Percentiles rank a stretch among this genome's conserved stretches.
Conservation (phyloP, 64 coral and sea anemone species). For the Stichodactyla mertensii region DNA sequence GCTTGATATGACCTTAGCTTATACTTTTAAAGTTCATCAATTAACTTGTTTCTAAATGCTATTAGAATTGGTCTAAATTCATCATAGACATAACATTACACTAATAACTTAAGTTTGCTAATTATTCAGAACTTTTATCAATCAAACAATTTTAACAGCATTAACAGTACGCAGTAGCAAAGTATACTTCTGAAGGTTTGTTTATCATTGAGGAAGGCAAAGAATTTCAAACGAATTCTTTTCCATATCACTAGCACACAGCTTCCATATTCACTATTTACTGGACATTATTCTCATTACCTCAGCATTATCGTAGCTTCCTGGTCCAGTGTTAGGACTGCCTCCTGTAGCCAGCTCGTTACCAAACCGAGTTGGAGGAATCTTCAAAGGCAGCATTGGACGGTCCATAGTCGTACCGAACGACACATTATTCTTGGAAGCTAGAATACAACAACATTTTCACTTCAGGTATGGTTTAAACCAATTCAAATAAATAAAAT, state of each 20-base stretch:
- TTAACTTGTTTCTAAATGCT: too few species aligned
- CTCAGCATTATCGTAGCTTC: constrained; percentile 92
- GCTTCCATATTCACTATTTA: neutral
- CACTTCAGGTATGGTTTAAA: neutral
- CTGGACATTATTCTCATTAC: neutral
- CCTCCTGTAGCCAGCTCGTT: constrained; percentile 66
- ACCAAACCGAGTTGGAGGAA: constrained; percentile 78
- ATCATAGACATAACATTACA: too few species aligned
- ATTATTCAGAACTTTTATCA: too few species aligned
- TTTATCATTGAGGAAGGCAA: too few species aligned
- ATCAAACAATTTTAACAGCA: too few species aligned
- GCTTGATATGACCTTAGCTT: too few species aligned
- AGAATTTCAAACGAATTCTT: too few species aligned
- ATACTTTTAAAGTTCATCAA: too few species aligned
- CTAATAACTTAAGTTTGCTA: too few species aligned
- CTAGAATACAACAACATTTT: neutral
- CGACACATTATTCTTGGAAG: constrained; percentile 36
- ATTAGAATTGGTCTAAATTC: too few species aligned
- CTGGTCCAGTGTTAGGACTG: constrained; percentile 78
- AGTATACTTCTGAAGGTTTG: too few species aligned
- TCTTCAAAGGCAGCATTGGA: constrained; percentile 72
- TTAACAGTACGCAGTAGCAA: too few species aligned
- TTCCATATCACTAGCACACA: neutral
- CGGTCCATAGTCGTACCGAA: constrained; percentile 91
- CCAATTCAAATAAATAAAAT: neutral